phyloP scores from a whole-genome alignment of 2,797 vertebrate genomes.

The Enoplosus armatus region DNA sequence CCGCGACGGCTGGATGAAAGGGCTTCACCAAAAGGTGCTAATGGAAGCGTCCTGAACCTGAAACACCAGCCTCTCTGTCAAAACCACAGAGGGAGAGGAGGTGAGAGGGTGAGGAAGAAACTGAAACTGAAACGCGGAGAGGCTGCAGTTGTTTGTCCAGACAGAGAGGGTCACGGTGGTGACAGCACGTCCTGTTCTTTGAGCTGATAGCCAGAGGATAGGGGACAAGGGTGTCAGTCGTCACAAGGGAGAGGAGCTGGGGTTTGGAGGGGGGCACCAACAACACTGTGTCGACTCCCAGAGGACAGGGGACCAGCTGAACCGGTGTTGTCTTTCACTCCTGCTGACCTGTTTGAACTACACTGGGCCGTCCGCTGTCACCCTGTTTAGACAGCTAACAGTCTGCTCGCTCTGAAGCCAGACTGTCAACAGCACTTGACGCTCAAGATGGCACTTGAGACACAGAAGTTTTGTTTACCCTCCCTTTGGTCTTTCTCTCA shows the following conservation, averaged over 20 bases:
- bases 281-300: constrained; percentile 59
- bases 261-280: constrained; percentile 1
- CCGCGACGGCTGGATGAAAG: constrained; percentile 68
- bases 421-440: constrained; percentile 67
- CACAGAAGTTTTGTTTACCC: constrained; percentile 67
- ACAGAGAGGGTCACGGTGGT: constrained; percentile 54
- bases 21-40: constrained; percentile 76
- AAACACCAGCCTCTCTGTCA: constrained; percentile 53
- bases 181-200: constrained; percentile 56
- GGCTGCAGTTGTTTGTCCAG: constrained; percentile 49
- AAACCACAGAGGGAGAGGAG: constrained; percentile 29
- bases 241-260: constrained; percentile 38
- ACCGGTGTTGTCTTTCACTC: constrained; percentile 72
- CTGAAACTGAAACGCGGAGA: constrained; percentile 24
- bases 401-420: constrained; percentile 53
- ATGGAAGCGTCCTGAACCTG: constrained; percentile 70
- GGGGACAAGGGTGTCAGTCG: constrained; percentile 59
- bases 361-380: constrained; percentile 48
- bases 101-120: constrained; percentile 43
- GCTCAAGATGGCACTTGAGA: constrained; percentile 56
- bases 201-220: constrained; percentile 32
- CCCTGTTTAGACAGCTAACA: constrained; percentile 71
- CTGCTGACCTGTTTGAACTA: constrained; percentile 67
- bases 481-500: constrained; percentile 67
- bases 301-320: constrained; percentile 40